phyloP scores from a whole-genome alignment of 2,797 vertebrate genomes.

The Chiloscyllium punctatum region DNA sequence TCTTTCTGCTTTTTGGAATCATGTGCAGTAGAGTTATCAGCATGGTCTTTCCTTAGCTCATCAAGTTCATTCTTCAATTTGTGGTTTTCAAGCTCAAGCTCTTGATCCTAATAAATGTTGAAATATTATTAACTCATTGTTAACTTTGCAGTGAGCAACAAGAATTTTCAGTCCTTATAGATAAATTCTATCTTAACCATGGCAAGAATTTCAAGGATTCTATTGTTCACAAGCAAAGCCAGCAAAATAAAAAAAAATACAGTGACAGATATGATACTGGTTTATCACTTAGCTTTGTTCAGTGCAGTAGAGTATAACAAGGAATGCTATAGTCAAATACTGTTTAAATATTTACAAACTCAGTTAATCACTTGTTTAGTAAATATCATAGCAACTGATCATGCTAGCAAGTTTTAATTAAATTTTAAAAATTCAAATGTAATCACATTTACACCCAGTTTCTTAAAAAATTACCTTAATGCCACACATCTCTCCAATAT shows the following conservation, averaged over 20 bases:
- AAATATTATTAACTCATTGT: not conserved
- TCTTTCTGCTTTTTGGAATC: not conserved
- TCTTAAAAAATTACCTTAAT: not conserved
- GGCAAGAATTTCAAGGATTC: not conserved
- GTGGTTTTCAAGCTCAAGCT: constrained; percentile 1
- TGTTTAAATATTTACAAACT: too few relatives aligned
- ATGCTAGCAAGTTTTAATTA: not conserved
- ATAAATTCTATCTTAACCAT: not conserved
- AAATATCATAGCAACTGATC: not conserved
- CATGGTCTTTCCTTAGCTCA: not conserved
- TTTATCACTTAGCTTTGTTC: too few relatives aligned
- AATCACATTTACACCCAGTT: not conserved
- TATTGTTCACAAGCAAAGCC: too few relatives aligned
- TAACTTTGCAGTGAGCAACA: too few relatives aligned
- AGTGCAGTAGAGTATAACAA: too few relatives aligned
- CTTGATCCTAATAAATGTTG: constrained; percentile 11
- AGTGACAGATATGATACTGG: too few relatives aligned
- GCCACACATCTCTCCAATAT: not conserved
- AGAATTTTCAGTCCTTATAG: not conserved
- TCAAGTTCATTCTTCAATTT: not conserved
- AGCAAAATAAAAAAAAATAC: too few relatives aligned
- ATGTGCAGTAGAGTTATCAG: rapidly evolving
- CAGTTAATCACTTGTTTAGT: not conserved
- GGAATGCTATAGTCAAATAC: too few relatives aligned
- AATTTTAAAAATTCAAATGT: too few relatives aligned